Evolutionary conservation across 2,888 invertebrate species (phyloP).

Genomic region (Scrobipalpa costella): DNA sequence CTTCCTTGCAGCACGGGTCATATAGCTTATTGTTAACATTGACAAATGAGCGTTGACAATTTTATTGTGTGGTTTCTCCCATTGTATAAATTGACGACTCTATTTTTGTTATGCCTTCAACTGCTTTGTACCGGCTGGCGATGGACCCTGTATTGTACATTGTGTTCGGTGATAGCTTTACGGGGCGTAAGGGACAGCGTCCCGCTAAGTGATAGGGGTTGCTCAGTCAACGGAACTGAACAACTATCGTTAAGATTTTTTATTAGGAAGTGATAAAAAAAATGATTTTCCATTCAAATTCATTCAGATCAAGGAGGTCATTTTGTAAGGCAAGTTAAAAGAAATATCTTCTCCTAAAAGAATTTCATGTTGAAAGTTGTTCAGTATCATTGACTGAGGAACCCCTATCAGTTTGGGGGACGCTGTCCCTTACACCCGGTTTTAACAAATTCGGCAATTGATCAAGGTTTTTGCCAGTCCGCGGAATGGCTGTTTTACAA

Average conservation of each 20-base stretch:
- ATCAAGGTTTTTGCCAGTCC: too few species aligned
- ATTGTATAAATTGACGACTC: slow-evolving; percentile 30
- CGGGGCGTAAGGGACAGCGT: too few species aligned
- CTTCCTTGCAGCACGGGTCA: slow-evolving; percentile 23
- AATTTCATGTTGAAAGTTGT: too few species aligned
- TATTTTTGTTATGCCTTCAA: slow-evolving; percentile 16
- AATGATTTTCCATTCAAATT: background rate
- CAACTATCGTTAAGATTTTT: background rate
- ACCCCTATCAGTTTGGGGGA: too few species aligned
- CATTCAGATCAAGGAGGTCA: background rate
- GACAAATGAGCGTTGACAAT: slow-evolving; percentile 36
- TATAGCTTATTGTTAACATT: slow-evolving; percentile 25
- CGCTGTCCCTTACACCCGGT: too few species aligned
- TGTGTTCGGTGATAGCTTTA: background rate
- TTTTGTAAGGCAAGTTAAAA: background rate
- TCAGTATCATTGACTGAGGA: too few species aligned
- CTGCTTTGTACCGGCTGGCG: background rate
- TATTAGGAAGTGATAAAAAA: background rate
- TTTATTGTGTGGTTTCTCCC: slow-evolving; percentile 32
- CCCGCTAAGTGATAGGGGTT: too few species aligned
- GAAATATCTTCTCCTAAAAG: too few species aligned
- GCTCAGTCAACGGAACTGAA: background rate
- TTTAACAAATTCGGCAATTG: too few species aligned
- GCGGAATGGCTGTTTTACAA: too few species aligned
- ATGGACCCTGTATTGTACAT: background rate